These are phyloP conservation scores for Oriolus oriolus DNA, from an alignment of 2,113 vertebrate species.

Conservation along the genomic window DNA sequence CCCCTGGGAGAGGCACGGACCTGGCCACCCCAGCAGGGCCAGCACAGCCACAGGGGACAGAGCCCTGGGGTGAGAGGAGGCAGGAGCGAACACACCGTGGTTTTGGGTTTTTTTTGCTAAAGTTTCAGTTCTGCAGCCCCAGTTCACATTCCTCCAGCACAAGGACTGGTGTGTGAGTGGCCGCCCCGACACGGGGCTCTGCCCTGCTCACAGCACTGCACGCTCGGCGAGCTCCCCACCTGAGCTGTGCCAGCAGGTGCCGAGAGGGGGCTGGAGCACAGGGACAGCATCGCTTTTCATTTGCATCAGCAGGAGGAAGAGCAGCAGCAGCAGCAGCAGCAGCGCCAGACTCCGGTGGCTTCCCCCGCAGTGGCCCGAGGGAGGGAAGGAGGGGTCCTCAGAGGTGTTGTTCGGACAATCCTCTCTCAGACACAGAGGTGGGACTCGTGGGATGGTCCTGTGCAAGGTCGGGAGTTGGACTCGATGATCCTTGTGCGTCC, in stretches of 20 bases:
- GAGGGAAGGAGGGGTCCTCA: background rate
- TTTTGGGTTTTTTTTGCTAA: rapidly evolving
- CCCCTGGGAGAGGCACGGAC: background rate
- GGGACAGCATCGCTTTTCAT: background rate
- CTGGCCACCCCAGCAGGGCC: background rate
- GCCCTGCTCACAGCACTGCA: background rate
- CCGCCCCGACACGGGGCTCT: background rate
- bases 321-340: background rate
- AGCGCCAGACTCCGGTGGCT: background rate
- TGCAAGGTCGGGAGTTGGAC: background rate
- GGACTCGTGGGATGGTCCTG: background rate
- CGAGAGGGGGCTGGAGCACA: background rate
- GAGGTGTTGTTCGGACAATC: background rate
- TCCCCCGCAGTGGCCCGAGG: rapidly evolving
- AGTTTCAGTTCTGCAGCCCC: background rate
- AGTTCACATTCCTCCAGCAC: background rate
- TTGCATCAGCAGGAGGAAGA: background rate
- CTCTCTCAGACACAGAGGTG: background rate
- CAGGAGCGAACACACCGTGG: background rate
- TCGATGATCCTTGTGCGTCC: background rate
- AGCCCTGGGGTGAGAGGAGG: background rate
- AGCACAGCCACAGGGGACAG: rapidly evolving
- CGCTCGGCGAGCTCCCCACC: background rate
- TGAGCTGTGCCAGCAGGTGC: background rate
- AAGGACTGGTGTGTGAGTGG: background rate